Conservation (phyloP, 2,888 invertebrate species). For the Congeria kusceri region DNA sequence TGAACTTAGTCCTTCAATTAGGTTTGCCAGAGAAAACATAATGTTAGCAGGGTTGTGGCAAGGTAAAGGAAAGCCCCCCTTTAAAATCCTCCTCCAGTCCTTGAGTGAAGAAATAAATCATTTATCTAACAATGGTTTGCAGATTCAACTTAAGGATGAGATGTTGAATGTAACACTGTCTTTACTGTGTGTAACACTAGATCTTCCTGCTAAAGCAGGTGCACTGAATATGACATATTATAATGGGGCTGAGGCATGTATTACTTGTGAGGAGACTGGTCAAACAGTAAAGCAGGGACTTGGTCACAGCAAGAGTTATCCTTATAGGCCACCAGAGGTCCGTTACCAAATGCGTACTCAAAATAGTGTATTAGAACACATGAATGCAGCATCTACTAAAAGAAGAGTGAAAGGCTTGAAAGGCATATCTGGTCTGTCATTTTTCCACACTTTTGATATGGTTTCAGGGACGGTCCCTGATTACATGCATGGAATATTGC, state of each 20-base stretch:
- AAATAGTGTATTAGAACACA: constrained; percentile 17
- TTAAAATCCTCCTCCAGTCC: not conserved
- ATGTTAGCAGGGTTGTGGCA: not conserved
- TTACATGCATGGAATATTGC: constrained; percentile 51
- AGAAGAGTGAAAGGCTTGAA: constrained; percentile 36
- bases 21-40: not conserved
- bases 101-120: not conserved
- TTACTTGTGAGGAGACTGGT: constrained; percentile 52
- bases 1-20: not conserved
- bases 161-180: not conserved
- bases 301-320: constrained; percentile 31
- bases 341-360: constrained; percentile 10
- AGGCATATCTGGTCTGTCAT: constrained; percentile 37
- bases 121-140: not conserved
- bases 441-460: constrained; percentile 29
- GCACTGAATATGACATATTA: not conserved
- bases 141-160: not conserved
- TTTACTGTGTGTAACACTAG: not conserved
- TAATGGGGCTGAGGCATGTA: not conserved
- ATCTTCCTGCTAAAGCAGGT: not conserved
- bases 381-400: constrained; percentile 25
- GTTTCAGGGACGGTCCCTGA: constrained; percentile 49
- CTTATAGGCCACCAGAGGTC: constrained; percentile 23
- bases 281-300: constrained; percentile 31
- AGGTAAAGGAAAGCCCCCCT: not conserved